phyloP scores from a whole-genome alignment of 1,140 invertebrate genomes.

The Nasonia vitripennis region DNA sequence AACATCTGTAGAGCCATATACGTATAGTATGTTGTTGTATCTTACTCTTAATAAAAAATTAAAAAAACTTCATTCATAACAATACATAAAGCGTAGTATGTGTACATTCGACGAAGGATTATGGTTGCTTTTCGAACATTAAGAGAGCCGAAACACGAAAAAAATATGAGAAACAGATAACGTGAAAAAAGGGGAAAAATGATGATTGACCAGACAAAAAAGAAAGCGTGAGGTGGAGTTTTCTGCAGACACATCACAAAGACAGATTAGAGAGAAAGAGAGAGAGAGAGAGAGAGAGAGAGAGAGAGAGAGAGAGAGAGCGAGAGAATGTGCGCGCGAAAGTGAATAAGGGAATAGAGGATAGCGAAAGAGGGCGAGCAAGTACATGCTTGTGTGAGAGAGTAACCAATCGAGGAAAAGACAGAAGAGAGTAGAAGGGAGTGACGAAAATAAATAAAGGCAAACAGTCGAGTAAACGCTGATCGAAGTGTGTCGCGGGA shows the following conservation, averaged over 20 bases:
- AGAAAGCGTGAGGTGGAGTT: constrained; percentile 51
- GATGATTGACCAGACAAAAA: constrained; percentile 21
- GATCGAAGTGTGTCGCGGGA: constrained; percentile 38
- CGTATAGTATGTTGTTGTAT: constrained; percentile 76
- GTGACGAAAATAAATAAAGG: constrained; percentile 1
- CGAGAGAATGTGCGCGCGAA: constrained; percentile 55
- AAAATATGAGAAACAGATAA: neutral
- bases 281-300: constrained; percentile 48
- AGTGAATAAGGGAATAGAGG: constrained; percentile 43
- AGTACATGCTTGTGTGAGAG: constrained; percentile 58
- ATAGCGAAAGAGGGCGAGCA: constrained; percentile 59
- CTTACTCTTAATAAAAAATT: constrained; percentile 58
- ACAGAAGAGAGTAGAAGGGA: constrained; percentile 45
- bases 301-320: constrained; percentile 48
- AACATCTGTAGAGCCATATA: constrained; percentile 76
- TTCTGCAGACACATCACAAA: constrained; percentile 47
- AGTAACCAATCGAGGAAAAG: constrained; percentile 52
- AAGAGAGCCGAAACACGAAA: constrained; percentile 19
- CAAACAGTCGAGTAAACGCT: neutral
- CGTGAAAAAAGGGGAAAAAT: neutral
- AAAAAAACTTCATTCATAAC: constrained; percentile 46
- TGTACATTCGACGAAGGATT: constrained; percentile 64
- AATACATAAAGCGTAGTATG: constrained; percentile 63
- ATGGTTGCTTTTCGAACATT: constrained; percentile 55
- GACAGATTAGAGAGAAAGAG: constrained; percentile 29